A percentile compares a stretch with the other conserved stretches of the same genome.
Evolutionary conservation across 1,140 invertebrate genomes (phyloP).

Genomic region (Coenobita brevimanus): DNA sequence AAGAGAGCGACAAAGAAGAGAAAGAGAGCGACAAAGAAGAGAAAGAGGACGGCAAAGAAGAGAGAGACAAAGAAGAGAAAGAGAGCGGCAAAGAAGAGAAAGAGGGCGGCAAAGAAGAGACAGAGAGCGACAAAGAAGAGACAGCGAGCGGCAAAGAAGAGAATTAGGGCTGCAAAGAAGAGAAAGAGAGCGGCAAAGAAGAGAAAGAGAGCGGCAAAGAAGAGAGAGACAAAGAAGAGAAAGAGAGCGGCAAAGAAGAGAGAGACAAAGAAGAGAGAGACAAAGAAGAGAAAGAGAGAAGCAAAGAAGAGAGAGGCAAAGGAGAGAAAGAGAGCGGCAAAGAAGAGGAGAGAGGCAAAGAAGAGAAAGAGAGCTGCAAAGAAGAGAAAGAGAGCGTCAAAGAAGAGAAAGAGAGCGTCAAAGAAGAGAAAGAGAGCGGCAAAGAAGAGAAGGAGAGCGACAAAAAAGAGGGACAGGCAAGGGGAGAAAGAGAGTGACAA

Average conservation of each 20-base stretch:
- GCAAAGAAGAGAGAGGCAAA: neutral
- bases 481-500: neutral
- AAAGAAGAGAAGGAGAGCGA: too few species aligned
- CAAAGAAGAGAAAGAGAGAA: neutral
- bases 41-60: neutral
- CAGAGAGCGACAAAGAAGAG: neutral
- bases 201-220: neutral
- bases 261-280: neutral
- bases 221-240: neutral
- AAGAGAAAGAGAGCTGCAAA: neutral
- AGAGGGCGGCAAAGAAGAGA: neutral
- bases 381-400: neutral
- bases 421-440: neutral
- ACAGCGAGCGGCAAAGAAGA: neutral
- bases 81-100: too few species aligned
- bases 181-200: neutral
- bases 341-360: too few species aligned
- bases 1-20: too few species aligned
- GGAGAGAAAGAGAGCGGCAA: neutral
- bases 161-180: neutral
- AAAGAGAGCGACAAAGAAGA: neutral
- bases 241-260: neutral
- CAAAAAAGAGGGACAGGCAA: too few species aligned
- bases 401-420: neutral
- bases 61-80: neutral